Evolutionary conservation across 2,797 vertebrate species (phyloP), one percentile per base, ranked within the genome.

Genomic region (Tokudaia tokunoshimensis): DNA sequence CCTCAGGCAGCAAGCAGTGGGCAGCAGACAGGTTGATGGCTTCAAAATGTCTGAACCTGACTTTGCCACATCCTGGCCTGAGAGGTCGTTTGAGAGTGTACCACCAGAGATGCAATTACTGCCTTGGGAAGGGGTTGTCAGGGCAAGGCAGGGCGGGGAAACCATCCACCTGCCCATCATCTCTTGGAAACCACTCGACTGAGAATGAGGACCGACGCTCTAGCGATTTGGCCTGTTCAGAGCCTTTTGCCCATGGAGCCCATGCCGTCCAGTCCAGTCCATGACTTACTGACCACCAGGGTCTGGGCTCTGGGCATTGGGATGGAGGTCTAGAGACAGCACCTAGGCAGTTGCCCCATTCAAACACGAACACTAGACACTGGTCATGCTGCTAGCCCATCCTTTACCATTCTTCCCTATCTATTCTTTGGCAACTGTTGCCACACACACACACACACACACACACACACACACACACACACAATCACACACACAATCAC

Each of bases 331-430:
- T 44, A 29, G 37, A 34, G 57, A 55, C 4, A 19, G 34, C 3
- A 1, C 50, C 24, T 70, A 70, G 82, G 31, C 5, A 20, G 41
- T 24, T 19, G 22, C 57, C 89, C 9, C 72, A 74, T 72, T 37
- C 67, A 59, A 82, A 94, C 92, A 89, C 94, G 92, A 96, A 89
- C 91, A 94, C 94, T 34, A 89, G 83, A 22, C 44, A 41, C 84
- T 94, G 0, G 95, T 95, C 83, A 89, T 97, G 87, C 91, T 88
- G 14, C 52, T 74, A 14, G 17, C 90, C n/a, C 3, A 0, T 24
- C 29, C 19, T 13, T 34, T 24, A 7, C 24, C 12, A 3, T 13
- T 37, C 9, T 26, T 34, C 37, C 26, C 44, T 34, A 41, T 41
- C 41, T 41, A 47, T 44, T 44, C 24, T 78, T 31, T 29, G 61